Base-by-base conservation (phyloP, 2,113 vertebrate genomes). In the Pseudonaja textilis region DNA sequence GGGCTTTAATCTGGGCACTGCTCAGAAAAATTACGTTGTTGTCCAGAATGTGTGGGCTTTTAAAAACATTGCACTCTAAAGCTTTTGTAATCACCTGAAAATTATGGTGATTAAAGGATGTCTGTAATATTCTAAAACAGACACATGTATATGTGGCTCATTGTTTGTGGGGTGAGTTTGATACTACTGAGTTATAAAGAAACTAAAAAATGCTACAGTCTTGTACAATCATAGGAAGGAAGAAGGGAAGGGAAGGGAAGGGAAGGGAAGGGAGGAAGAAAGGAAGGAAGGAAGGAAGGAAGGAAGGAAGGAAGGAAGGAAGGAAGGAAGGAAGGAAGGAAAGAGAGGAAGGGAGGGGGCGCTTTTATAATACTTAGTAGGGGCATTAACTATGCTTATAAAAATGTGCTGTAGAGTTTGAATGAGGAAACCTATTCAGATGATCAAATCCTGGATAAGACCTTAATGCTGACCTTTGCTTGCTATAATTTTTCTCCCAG, bases 401-500 rank as follows among this genome's bases (percentile, higher is more conserved):
- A 81, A 74, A 20, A 81, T 20, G 34, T 20, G 16, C 34, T 81
- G 6, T 81, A 39, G 69, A 39, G 34, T 39, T 39, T 20, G 16
- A 81, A 22, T 81, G 74, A 81, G 18, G 74, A 81, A 81, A 18
- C 74, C 74, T 81, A 22, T 39, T 81, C 69, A 81, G 18, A 81
- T 39, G 6, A 42, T 81, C 74, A 81, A 81, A 81, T 39, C 74
- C 74, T 81, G 74, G 34, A 42, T 39, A 39, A 81, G 74, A 7
- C 74, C 18, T 81, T 81, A 39, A 34, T 39, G 34, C 74, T 81
- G 74, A 81, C 74, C 74, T 81, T 81, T 42, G 34, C 74, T 81
- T 81, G 34, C 34, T 81, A 26, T 85, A 52, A 85, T 22, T 8
- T 18, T 9, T 74, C 57, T 26, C 5, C 3, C 9, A 0, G 34